Conservation (phyloP, 2,113 vertebrate genomes). For the Sporophila hypoxantha region DNA sequence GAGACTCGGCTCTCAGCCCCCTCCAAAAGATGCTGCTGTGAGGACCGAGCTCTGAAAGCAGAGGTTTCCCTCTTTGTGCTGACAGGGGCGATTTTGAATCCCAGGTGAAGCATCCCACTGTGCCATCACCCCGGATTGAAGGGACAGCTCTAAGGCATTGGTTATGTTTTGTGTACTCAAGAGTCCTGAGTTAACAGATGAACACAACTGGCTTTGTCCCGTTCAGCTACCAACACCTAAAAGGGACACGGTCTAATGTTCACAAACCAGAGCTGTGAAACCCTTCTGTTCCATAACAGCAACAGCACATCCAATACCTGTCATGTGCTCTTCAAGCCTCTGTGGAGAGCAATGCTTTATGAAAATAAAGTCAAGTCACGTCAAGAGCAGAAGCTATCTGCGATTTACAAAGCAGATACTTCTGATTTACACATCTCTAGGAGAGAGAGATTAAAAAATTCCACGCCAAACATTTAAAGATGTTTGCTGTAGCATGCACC, state of each 20-base stretch:
- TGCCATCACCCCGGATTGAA: not conserved
- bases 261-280: not conserved
- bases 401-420: constrained; percentile 14
- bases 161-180: not conserved
- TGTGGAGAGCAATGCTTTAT: not conserved
- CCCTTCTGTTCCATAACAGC: not conserved
- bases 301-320: not conserved
- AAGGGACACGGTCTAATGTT: not conserved
- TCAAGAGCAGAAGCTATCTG: not conserved
- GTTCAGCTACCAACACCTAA: not conserved
- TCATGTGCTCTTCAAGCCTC: not conserved
- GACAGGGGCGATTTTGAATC: not conserved
- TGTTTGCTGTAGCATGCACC: not conserved
- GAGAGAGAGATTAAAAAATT: not conserved
- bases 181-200: not conserved
- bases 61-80: not conserved
- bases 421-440: not conserved
- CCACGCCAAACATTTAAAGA: not conserved
- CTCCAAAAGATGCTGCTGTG: not conserved
- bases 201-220: not conserved
- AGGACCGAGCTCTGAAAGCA: not conserved
- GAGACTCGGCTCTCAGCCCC: not conserved
- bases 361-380: constrained; percentile 2
- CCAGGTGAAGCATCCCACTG: not conserved
- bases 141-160: not conserved